Evolutionary conservation across 1,140 invertebrate genomes (phyloP).

Genomic region (Dreissena polymorpha): DNA sequence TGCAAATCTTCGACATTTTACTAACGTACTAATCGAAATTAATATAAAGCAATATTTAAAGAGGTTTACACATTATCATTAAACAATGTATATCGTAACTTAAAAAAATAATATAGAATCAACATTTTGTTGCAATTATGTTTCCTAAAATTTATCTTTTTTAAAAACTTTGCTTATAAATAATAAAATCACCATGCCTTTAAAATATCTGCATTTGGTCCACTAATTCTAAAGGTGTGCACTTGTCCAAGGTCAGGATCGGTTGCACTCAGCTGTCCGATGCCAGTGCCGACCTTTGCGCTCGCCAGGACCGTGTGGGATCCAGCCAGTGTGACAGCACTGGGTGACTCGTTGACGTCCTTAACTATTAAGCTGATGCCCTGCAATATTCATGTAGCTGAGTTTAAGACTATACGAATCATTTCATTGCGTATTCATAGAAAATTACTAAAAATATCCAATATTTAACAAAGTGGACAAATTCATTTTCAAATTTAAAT

Average conservation of each 20-base stretch:
- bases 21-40: too few relatives aligned
- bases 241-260: slow-evolving; percentile 65
- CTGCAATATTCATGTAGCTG: slow-evolving; percentile 32
- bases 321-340: slow-evolving; percentile 58
- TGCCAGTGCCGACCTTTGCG: slow-evolving; percentile 28
- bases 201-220: slow-evolving; percentile 65
- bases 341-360: slow-evolving; percentile 68
- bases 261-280: slow-evolving; percentile 56
- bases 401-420: too few relatives aligned
- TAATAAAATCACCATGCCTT: slow-evolving; percentile 33
- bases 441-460: not conserved
- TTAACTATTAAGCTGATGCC: slow-evolving; percentile 51
- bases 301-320: slow-evolving; percentile 57
- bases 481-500: not conserved
- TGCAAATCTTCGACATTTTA: too few relatives aligned
- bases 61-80: too few relatives aligned
- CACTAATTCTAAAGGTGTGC: slow-evolving; percentile 55
- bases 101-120: too few relatives aligned
- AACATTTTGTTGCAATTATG: too few relatives aligned
- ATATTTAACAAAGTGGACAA: not conserved
- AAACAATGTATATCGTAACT: too few relatives aligned
- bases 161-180: too few relatives aligned
- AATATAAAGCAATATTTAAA: too few relatives aligned
- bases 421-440: too few relatives aligned
- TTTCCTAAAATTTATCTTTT: too few relatives aligned